Conservation (phyloP, 2,888 invertebrate species). For the Xylocampa areola region DNA sequence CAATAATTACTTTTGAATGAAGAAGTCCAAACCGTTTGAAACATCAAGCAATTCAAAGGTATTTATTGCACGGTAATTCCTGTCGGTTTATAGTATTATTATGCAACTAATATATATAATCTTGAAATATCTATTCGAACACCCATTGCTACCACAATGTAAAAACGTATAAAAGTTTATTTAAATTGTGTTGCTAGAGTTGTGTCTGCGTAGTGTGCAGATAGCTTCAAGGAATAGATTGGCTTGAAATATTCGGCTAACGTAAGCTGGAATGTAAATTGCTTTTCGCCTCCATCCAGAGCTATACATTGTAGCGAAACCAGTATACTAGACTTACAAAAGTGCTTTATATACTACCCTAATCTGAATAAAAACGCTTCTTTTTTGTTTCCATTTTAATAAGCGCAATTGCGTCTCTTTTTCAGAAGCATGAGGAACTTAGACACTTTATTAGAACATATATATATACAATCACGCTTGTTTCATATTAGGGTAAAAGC, state of each 20-base stretch:
- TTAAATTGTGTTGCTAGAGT: no score
- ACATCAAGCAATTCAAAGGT: no score
- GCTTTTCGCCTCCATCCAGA: constrained; percentile 18
- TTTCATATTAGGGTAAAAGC: no score
- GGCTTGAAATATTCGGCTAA: constrained; percentile 40
- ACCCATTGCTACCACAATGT: no score
- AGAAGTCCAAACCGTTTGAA: no score
- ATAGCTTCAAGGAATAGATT: constrained; percentile 31
- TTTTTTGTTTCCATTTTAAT: constrained; percentile 15
- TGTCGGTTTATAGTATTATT: no score
- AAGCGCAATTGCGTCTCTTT: constrained; percentile 3
- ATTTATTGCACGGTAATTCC: no score
- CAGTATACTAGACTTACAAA: constrained; percentile 29
- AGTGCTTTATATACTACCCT: constrained; percentile 21
- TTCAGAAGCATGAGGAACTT: constrained; percentile 9
- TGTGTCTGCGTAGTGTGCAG: no score
- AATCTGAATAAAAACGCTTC: constrained; percentile 47
- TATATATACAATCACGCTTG: background rate
- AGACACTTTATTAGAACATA: constrained; percentile 8
- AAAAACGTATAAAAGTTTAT: no score
- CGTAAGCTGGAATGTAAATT: constrained; percentile 49
- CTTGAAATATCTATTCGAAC: no score
- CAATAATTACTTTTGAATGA: no score
- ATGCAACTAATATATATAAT: no score
- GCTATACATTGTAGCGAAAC: constrained; percentile 23